Percentiles rank a stretch among this genome's conserved stretches.
Conservation (phyloP, 1,140 invertebrate species). For the Schlechtendalia chinensis region DNA sequence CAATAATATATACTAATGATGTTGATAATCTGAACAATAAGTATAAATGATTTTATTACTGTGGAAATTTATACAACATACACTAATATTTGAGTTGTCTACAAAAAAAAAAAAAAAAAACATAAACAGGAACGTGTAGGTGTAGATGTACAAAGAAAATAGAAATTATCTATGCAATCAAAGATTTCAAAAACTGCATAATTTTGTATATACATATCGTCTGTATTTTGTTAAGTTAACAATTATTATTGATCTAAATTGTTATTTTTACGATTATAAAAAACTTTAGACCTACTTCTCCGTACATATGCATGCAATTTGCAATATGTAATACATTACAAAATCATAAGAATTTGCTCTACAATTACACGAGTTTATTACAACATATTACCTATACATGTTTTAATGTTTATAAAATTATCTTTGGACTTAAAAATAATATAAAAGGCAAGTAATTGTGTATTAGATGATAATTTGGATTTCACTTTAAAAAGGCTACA, state of each 20-base stretch:
- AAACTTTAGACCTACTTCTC: background rate
- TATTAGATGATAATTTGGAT: constrained; percentile 30
- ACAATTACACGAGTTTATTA: constrained; percentile 29
- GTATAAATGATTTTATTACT: background rate
- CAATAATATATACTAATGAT: background rate
- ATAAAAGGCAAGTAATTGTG: constrained; percentile 41
- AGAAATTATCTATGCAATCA: constrained; percentile 11
- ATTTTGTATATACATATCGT: constrained; percentile 7
- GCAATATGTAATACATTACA: constrained; percentile 24
- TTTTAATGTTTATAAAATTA: constrained; percentile 27
- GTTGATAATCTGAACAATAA: constrained; percentile 11
- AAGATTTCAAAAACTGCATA: background rate
- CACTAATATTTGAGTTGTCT: background rate
- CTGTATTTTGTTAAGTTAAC: constrained; percentile 5
- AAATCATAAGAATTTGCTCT: constrained; percentile 32
- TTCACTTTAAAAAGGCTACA: constrained; percentile 30
- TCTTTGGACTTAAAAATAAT: constrained; percentile 44
- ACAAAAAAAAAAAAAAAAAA: background rate
- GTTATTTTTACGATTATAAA: constrained; percentile 10
- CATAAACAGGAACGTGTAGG: constrained; percentile 11
- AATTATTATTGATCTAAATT: background rate
- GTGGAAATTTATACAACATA: background rate
- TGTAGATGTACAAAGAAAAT: constrained; percentile 20
- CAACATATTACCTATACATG: constrained; percentile 27
- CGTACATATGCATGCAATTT: background rate